Conservation (phyloP, 2,888 invertebrate genomes). For the Melanophora roralis region DNA sequence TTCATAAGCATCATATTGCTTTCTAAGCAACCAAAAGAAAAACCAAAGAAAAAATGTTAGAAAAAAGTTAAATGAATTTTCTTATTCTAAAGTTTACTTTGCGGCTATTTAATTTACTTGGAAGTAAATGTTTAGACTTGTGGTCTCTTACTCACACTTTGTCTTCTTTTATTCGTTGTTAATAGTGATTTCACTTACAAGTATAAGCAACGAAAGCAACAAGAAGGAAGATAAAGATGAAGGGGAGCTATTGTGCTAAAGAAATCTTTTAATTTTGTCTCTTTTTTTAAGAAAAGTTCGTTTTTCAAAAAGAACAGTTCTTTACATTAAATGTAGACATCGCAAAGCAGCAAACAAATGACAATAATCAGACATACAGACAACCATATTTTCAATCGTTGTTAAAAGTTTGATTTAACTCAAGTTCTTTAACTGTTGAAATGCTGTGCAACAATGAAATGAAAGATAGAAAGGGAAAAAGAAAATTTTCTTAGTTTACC, state of each 20-base stretch:
- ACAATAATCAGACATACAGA: not conserved
- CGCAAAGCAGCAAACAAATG: not conserved
- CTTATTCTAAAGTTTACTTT: not conserved
- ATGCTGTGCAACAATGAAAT: not conserved
- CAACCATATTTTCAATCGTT: not conserved
- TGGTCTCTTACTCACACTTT: not conserved
- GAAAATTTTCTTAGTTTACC: constrained; percentile 33
- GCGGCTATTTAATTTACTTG: not conserved
- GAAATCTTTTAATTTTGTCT: constrained; percentile 8
- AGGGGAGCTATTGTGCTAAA: not conserved
- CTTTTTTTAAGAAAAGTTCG: not conserved
- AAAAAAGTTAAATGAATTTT: not conserved
- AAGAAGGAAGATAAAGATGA: not conserved
- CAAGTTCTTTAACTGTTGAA: not conserved
- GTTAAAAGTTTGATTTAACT: constrained; percentile 13
- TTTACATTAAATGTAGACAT: not conserved
- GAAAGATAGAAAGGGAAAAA: not conserved
- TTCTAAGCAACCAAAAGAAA: not conserved
- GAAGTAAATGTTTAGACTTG: not conserved
- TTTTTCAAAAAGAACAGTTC: constrained; percentile 31
- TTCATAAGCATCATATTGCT: not conserved
- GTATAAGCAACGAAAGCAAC: not conserved
- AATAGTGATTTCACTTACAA: constrained; percentile 6
- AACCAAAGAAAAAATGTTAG: not conserved
- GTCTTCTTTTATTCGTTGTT: constrained; percentile 6